These are phyloP conservation scores for Cynopterus brachyotis DNA, from an alignment of 2,113 vertebrate genomes.

Conservation along the genomic window DNA sequence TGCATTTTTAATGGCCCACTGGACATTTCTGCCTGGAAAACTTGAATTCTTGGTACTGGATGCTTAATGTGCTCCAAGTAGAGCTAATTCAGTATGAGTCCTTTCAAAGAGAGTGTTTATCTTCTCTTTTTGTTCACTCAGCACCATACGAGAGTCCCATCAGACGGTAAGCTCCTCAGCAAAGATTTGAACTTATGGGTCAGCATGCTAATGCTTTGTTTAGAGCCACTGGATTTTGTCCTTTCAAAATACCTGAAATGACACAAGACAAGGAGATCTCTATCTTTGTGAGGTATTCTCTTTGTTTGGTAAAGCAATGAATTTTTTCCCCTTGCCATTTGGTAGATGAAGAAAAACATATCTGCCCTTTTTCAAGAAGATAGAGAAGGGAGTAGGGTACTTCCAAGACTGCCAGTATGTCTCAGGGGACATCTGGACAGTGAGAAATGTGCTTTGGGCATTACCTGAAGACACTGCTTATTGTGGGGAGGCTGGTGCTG, in stretches of 20 bases:
- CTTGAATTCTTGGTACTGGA: conserved; percentile 24
- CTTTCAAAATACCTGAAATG: conserved; percentile 37
- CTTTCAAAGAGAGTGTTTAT: conserved; percentile 8
- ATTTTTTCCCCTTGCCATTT: not conserved
- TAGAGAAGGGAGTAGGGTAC: not conserved
- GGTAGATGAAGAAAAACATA: not conserved
- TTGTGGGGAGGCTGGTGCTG: not conserved
- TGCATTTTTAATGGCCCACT: conserved; percentile 13
- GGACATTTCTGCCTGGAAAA: conserved; percentile 28
- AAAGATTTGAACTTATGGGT: conserved; percentile 38
- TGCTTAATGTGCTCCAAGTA: conserved; percentile 42
- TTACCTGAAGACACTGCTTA: conserved; percentile 32
- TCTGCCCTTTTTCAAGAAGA: conserved; percentile 8
- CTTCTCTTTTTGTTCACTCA: conserved; percentile 1
- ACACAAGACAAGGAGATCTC: not conserved
- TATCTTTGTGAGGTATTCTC: not conserved
- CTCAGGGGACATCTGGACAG: not conserved
- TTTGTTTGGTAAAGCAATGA: conserved; percentile 11
- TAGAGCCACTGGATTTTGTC: not conserved
- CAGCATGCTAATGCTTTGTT: conserved; percentile 11
- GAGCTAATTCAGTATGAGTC: conserved; percentile 12
- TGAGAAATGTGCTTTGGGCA: not conserved
- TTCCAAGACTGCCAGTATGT: conserved; percentile 34
- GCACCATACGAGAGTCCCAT: not conserved
- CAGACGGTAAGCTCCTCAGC: not conserved